These are phyloP conservation scores for Dryococelus australis DNA, from an alignment of 2,888 invertebrate genomes.

Conservation along the genomic window DNA sequence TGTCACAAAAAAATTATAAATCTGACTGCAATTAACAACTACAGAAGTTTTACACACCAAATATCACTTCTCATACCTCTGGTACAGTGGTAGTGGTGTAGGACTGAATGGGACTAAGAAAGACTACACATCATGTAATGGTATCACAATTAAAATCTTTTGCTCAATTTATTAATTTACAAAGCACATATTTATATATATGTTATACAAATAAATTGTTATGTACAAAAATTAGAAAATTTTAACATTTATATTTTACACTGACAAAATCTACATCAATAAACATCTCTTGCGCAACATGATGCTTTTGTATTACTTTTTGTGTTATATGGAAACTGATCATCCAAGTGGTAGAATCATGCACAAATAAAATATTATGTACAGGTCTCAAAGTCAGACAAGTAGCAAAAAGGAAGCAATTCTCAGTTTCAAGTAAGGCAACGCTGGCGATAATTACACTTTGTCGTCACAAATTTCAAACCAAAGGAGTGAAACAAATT, in stretches of 20 bases:
- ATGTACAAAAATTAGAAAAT: slow-evolving; percentile 41
- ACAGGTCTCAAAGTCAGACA: slow-evolving; percentile 33
- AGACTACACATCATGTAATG: not conserved
- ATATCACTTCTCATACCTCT: too few relatives aligned
- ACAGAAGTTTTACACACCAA: too few relatives aligned
- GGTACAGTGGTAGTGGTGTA: too few relatives aligned
- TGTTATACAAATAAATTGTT: slow-evolving; percentile 42
- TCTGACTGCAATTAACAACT: too few relatives aligned
- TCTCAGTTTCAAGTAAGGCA: slow-evolving; percentile 39
- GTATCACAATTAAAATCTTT: slow-evolving; percentile 22
- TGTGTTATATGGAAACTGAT: not conserved
- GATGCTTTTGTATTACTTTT: slow-evolving; percentile 17
- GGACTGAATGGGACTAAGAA: not conserved
- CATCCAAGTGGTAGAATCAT: not conserved
- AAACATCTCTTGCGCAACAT: not conserved
- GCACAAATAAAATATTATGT: slow-evolving; percentile 33
- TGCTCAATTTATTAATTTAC: slow-evolving; percentile 38
- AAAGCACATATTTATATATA: slow-evolving; percentile 41
- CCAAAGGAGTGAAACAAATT: not conserved
- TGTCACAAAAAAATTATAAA: too few relatives aligned
- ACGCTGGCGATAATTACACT: slow-evolving; percentile 41
- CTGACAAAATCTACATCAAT: slow-evolving; percentile 32
- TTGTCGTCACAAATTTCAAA: not conserved
- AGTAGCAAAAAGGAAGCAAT: slow-evolving; percentile 40
- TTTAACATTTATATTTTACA: slow-evolving; percentile 37